phyloP scores from a whole-genome alignment of 2,113 vertebrate species.

The Rhinoderma darwinii region DNA sequence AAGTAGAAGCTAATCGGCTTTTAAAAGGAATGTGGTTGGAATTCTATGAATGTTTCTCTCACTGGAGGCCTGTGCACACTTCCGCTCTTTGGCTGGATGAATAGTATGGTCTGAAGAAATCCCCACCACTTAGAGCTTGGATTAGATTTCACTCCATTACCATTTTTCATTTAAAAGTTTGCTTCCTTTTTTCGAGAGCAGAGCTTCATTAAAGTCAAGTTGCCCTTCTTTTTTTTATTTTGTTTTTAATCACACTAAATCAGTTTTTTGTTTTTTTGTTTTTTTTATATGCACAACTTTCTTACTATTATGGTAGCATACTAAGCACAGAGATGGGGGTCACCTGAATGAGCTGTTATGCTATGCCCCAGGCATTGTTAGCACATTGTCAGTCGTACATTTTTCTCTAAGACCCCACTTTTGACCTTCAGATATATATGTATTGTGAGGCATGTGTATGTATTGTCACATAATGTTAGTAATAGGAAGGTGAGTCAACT shows the following conservation, averaged over 20 bases:
- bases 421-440: neutral
- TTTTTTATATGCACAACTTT: neutral
- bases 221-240: neutral
- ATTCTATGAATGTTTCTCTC: conserved; percentile 46
- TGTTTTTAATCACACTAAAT: too few relatives aligned
- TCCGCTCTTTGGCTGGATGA: neutral
- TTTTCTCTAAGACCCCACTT: neutral
- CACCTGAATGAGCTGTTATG: neutral
- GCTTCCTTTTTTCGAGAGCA: neutral
- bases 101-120: conserved; percentile 27
- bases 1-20: conserved; percentile 54
- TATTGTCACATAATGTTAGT: neutral
- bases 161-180: neutral
- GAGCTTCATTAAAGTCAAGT: neutral
- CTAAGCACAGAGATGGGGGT: neutral
- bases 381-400: neutral
- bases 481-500: neutral
- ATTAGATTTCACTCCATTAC: neutral
- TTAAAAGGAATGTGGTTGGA: conserved; percentile 49
- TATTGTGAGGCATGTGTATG: neutral
- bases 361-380: neutral
- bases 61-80: neutral
- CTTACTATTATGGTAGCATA: neutral
- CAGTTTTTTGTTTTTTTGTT: too few relatives aligned
- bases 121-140: neutral